Conservation (phyloP, 2,888 invertebrate genomes). For the Scelioninae gen. 1 region DNA sequence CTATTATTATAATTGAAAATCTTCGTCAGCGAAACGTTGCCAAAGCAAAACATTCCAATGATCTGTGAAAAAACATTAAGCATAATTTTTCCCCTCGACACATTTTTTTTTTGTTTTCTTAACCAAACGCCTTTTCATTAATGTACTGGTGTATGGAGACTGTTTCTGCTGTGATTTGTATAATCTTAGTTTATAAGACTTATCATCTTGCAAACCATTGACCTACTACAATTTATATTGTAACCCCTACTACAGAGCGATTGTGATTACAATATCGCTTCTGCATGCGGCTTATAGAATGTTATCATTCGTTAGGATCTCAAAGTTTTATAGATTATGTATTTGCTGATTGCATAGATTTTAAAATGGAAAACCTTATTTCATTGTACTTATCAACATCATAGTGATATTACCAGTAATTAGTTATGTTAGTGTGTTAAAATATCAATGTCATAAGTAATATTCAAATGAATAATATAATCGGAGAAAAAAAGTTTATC, state of each 20-base stretch:
- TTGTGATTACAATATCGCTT: slow-evolving; percentile 70
- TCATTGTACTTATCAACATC: too few species aligned
- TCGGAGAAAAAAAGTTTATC: too few species aligned
- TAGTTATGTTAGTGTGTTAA: neutral
- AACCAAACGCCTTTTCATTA: slow-evolving; percentile 50
- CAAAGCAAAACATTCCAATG: slow-evolving; percentile 31
- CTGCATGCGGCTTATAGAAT: slow-evolving; percentile 72
- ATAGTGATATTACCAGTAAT: neutral
- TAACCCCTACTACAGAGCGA: slow-evolving; percentile 44
- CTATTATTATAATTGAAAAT: neutral
- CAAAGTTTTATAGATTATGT: slow-evolving; percentile 39
- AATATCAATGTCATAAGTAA: too few species aligned
- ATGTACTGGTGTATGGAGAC: slow-evolving; percentile 62
- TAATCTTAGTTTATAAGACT: slow-evolving; percentile 50
- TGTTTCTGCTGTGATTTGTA: slow-evolving; percentile 68
- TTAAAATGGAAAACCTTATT: too few species aligned
- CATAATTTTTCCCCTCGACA: slow-evolving; percentile 74
- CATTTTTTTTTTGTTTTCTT: slow-evolving; percentile 43
- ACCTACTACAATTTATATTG: slow-evolving; percentile 31
- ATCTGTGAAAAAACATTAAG: slow-evolving; percentile 74
- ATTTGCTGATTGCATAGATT: slow-evolving; percentile 49
- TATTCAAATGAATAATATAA: too few species aligned
- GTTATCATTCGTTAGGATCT: slow-evolving; percentile 62
- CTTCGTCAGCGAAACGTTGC: slow-evolving; percentile 19
- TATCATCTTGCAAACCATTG: slow-evolving; percentile 44